Evolutionary conservation across 1,140 invertebrate genomes (phyloP), one percentile per base, ranked within the genome.

Genomic region (Brachionus rubens): DNA sequence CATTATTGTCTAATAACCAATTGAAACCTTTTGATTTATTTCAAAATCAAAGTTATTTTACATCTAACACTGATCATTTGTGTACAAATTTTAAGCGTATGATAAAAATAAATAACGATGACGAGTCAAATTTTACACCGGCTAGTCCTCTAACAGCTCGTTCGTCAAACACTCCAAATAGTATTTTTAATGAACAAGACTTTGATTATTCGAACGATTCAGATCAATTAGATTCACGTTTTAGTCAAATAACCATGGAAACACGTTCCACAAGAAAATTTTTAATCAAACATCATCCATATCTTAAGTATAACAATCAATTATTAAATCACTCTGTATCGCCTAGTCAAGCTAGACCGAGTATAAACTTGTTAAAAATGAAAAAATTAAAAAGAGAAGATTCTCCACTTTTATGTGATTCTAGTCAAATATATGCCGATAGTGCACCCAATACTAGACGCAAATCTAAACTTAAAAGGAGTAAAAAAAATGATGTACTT

Each of bases 211-310:
- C 33, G 36, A 65, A 65, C 59, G 33, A 41, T 36, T 65, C 40
- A 28, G 59, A 65, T 43, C 59, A 65, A 12, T 40, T 65, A 41
- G 68, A 72, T 33, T 21, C 43, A 12, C 46, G 46, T 33, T 48
- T 72, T 21, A 30, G 68, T 16, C 68, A 72, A 48, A 72, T 72
- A 19, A 21, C 19, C 6, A 72, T 72, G 68, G 68, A 72, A 41
- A 72, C 68, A 7, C 19, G 68, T 10, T 72, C 68, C 33, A 72
- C 68, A 26, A 36, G 68, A 50, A 72, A 72, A 54, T 72, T 72
- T 72, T 46, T 72, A 24, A 72, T 72, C 46, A 72, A 72, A 72
- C 68, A 72, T 26, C 68, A 72, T 72, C 68, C 68, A 12, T 72
- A 72, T 14, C 33, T 72, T 2, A 48, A 30, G 24, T 24, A 72